Evolutionary conservation across 2,888 invertebrate species (phyloP), one percentile per base, ranked within the genome.

Genomic region (Emesis furor): DNA sequence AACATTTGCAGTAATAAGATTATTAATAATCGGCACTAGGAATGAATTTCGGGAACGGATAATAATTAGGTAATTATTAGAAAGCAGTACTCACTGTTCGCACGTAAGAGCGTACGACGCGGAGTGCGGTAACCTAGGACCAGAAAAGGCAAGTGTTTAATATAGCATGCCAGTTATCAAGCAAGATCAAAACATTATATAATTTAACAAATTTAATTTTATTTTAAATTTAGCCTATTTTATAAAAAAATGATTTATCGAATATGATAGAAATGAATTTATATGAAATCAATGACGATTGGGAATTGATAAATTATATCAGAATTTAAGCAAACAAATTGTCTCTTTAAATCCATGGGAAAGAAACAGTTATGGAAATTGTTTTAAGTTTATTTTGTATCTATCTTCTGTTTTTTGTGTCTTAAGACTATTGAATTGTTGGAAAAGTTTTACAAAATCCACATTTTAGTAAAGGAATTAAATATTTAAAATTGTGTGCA

Each of bases 81-180:
- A 85, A 92, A 92, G 96, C 96, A 85, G 92, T 97, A 97, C 97
- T 97, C 97, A 97, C 97, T 97, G 97, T 97, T 97, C 97, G 95
- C 97, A 97, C 94, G 97, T 97, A 93, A 97, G 97, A 94, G 97
- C 97, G 96, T 97, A 97, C 93, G 97, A 96, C 91, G 97, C 97
- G 88, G 97, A 97, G 95, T 97, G 96, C 92, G 96, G 96, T 95
- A 97, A 97, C 97, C 97, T 97, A 97, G 95, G 94, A 94, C 93
- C 93, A 95, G 93, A 96, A 95, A 96, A 96, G 93, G 94, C 95
- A 93, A 89, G 95, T 94, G 94, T 96, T 96, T 96, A 89, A 89
- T 46, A 46, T 90, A 96, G 95, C 96, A 96, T 96, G 96, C 96
- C 95, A 92, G 95, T 96, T 96, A 96, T 95, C 92, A 96, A 96